Conservation (phyloP, 2,113 vertebrate species). For the Petromus typicus region DNA sequence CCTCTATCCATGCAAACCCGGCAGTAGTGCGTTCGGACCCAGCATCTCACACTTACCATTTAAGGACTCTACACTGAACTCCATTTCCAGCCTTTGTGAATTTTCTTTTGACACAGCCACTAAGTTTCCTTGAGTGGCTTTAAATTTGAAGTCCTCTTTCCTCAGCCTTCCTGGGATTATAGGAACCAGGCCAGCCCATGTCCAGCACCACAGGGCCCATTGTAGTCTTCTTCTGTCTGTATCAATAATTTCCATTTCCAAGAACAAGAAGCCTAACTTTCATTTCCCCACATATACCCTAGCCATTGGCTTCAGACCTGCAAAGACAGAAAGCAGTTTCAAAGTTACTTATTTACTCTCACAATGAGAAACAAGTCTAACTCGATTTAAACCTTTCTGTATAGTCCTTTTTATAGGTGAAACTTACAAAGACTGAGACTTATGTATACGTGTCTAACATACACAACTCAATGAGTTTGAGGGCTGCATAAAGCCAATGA, state of each 20-base stretch:
- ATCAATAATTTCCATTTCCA: neutral
- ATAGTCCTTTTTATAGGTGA: neutral
- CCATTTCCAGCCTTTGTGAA: neutral
- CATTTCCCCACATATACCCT: neutral
- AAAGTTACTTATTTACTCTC: neutral
- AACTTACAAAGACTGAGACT: neutral
- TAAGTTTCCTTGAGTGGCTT: neutral
- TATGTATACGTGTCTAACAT: neutral
- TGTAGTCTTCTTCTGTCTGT: neutral
- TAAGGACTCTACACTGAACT: neutral
- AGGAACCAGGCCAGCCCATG: neutral
- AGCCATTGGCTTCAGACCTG: neutral
- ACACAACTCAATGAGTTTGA: neutral
- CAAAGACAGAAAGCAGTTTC: neutral
- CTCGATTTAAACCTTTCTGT: neutral
- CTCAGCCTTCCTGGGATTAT: neutral
- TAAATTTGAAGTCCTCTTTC: neutral
- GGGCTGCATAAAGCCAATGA: neutral
- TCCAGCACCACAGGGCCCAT: neutral
- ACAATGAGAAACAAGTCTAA: neutral
- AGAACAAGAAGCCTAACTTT: neutral
- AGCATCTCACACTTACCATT: neutral
- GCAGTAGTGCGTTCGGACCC: neutral
- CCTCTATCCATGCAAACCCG: neutral
- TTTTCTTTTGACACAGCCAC: neutral